Percentiles rank a stretch among this genome's conserved stretches.
phyloP scores from a whole-genome alignment of 2,888 invertebrate genomes.

The Trachelus stipa region DNA sequence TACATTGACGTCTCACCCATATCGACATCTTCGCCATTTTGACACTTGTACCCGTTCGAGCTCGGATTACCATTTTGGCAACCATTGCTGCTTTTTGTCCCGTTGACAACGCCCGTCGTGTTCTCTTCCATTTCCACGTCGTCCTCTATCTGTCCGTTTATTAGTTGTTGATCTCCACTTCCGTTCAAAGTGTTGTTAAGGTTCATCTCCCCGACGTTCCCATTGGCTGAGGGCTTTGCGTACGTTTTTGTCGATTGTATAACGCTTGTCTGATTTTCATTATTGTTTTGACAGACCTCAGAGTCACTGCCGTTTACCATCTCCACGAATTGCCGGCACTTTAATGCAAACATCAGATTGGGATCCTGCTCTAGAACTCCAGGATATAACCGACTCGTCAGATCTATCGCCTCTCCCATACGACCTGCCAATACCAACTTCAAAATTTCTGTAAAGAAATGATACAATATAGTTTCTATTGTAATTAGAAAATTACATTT shows the following conservation, averaged over 20 bases:
- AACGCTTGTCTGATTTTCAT: constrained; percentile 77
- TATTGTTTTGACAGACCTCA: constrained; percentile 68
- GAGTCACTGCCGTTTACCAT: constrained; percentile 95
- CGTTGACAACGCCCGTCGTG: constrained; percentile 63
- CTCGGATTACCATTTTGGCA: constrained; percentile 73
- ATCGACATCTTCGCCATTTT: constrained; percentile 78
- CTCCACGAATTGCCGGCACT: constrained; percentile 98
- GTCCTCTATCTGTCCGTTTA: constrained; percentile 63
- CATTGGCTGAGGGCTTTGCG: constrained; percentile 55
- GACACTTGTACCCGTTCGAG: constrained; percentile 68
- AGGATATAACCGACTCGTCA: constrained; percentile 90
- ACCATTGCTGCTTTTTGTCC: constrained; percentile 66
- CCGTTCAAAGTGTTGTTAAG: constrained; percentile 69
- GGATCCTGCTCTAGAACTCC: constrained; percentile 91
- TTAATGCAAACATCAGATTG: constrained; percentile 93
- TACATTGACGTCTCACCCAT: constrained; percentile 72
- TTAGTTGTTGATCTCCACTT: constrained; percentile 58
- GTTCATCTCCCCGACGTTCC: constrained; percentile 69
- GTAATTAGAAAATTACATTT: not conserved
- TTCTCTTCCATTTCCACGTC: constrained; percentile 72
- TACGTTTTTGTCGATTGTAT: constrained; percentile 81
- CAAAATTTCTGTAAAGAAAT: constrained; percentile 81
- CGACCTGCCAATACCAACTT: constrained; percentile 91
- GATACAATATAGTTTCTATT: not conserved
- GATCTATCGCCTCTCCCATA: constrained; percentile 95